Base-by-base conservation (phyloP, 2,113 vertebrate genomes). In the Microtus ochrogaster region DNA sequence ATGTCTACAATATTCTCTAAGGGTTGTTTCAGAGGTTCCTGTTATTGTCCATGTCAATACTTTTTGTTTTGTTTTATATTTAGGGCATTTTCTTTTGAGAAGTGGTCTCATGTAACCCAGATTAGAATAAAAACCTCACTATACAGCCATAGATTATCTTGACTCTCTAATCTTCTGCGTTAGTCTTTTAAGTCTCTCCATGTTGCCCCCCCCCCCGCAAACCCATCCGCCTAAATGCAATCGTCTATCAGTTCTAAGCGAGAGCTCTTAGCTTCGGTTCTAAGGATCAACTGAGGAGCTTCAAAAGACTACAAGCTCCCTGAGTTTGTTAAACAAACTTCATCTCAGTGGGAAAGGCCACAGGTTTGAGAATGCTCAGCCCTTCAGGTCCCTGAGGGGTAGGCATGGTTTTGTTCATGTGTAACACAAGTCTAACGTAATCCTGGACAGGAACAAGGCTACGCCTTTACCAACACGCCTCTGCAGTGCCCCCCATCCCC, bases 311-410 rank as follows among this genome's bases (percentile, higher is more conserved):
- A 44, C 9, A 47, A 70, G 61, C 61, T 76, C 39, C 68, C 82
- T 87, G 28, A 87, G 92, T 52, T 89, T 58, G 5, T 7, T 82
- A 94, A 93, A 90, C 19, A 66, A 72, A 47, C 36, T 66, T 84
- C 79, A 87, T 83, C 94, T 94, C 66, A 47, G 3, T 44, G 55
- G 52, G 63, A 61, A 92, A 55, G 30, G 47, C 11, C n/a, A 9
- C 16, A 52, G 24, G 41, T 5, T 79, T 66, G 36, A 39, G 61
- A 76, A 95, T 44, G 30, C 19, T 52, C 44, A 63, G 24, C 22
- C 82, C 61, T 55, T 73, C 58, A 36, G 16, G 68, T 28, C 76
- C 76, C 16, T 1, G 30, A 91, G 28, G 22, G 39, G 2, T 76
- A 44, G 8, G n/a, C 9, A 49, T 14, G 7, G 28, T 44, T 81